Evolutionary conservation across 2,797 vertebrate genomes (phyloP).

Genomic region (Poecile montanus): DNA sequence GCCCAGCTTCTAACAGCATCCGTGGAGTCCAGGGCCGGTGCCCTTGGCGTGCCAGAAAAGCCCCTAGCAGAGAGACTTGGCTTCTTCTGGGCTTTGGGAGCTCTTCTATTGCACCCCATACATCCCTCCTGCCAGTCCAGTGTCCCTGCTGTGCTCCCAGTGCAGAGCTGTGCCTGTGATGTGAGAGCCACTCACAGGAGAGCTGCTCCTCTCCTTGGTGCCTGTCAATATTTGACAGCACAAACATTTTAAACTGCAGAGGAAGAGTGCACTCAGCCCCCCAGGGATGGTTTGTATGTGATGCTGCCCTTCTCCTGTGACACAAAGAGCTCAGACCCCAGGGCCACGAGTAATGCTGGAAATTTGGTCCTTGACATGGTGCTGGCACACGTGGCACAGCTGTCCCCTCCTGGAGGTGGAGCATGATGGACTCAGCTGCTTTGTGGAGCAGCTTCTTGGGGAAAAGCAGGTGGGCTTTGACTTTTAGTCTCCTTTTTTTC

Average conservation of each 20-base stretch:
- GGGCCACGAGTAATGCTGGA: neutral
- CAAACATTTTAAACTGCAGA: neutral
- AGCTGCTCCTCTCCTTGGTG: neutral
- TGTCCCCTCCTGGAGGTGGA: neutral
- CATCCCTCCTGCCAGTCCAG: neutral
- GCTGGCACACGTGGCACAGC: accelerated
- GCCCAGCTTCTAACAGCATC: neutral
- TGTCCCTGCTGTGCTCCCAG: accelerated
- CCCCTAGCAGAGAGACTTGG: neutral
- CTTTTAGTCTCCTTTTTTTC: neutral
- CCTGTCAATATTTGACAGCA: neutral
- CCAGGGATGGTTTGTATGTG: accelerated
- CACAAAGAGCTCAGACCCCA: neutral
- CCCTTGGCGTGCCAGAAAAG: neutral
- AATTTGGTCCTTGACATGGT: accelerated
- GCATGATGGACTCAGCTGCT: neutral
- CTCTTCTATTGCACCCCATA: accelerated
- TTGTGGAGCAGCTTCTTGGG: neutral
- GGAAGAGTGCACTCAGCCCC: neutral
- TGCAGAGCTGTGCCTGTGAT: accelerated
- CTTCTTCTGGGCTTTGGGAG: neutral
- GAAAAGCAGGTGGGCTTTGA: neutral
- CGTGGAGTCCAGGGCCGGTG: neutral
- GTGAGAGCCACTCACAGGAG: neutral
- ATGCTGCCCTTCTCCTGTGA: neutral